phyloP scores from a whole-genome alignment of 2,888 invertebrate genomes.

The Sarcophaga caerulescens region DNA sequence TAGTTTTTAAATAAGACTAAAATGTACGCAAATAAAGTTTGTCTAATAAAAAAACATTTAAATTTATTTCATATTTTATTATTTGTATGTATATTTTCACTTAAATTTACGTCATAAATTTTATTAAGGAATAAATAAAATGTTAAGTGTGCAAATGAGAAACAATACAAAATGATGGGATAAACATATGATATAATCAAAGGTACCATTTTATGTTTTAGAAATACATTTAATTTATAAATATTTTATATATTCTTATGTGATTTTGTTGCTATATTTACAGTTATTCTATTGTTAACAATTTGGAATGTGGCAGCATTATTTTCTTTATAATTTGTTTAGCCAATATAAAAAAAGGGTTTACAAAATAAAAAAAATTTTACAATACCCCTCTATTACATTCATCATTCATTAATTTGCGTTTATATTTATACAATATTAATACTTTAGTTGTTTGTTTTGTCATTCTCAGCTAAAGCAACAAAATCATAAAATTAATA shows the following conservation, averaged over 20 bases:
- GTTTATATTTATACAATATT: not conserved
- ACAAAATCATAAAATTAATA: conserved; percentile 50
- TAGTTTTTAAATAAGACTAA: no score
- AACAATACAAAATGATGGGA: conserved; percentile 19
- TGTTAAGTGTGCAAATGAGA: conserved; percentile 27
- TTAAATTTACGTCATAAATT: conserved; percentile 58
- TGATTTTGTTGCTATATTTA: conserved; percentile 46
- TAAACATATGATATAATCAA: conserved; percentile 31
- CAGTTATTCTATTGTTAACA: conserved; percentile 20
- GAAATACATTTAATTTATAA: conserved; percentile 27
- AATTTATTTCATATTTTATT: conserved; percentile 33
- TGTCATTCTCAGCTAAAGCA: conserved; percentile 13
- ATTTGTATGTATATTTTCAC: conserved; percentile 37
- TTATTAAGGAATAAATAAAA: conserved; percentile 61
- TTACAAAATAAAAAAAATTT: not conserved
- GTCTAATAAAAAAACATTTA: not conserved
- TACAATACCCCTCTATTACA: not conserved
- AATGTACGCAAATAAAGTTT: no score
- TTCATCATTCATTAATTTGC: not conserved
- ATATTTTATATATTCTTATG: conserved; percentile 13
- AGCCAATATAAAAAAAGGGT: not conserved
- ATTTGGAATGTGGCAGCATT: conserved; percentile 64
- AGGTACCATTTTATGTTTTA: conserved; percentile 45
- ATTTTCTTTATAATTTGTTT: conserved; percentile 12
- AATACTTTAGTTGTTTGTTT: conserved; percentile 10